These are phyloP conservation scores for Lasiurus cinereus DNA, from an alignment of 2,113 vertebrate genomes.

Conservation along the genomic window DNA sequence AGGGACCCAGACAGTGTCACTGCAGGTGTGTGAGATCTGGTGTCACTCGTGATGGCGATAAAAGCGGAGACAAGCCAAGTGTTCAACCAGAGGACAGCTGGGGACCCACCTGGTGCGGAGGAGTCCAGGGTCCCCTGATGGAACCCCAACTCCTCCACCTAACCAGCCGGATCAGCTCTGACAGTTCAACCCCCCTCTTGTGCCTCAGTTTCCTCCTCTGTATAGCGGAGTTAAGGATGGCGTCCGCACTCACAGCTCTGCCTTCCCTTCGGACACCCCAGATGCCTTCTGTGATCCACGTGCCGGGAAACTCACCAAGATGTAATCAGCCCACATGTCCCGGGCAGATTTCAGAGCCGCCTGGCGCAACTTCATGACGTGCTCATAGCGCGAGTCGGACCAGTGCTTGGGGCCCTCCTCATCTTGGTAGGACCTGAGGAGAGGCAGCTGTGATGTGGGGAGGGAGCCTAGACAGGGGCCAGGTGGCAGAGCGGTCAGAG, in stretches of 20 bases:
- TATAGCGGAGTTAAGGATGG: background rate
- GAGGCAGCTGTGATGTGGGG: background rate
- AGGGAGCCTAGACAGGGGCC: background rate
- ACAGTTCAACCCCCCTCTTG: no score
- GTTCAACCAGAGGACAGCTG: background rate
- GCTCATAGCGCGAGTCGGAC: slow-evolving; percentile 92
- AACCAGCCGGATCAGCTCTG: background rate
- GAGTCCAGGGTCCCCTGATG: background rate
- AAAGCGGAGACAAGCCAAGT: background rate
- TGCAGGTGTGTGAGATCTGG: background rate
- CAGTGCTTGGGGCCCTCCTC: slow-evolving; percentile 95
- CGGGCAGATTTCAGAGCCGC: slow-evolving; percentile 92
- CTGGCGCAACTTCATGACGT: slow-evolving; percentile 95
- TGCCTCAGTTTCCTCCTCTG: background rate
- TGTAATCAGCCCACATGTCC: slow-evolving; percentile 95
- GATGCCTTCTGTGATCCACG: background rate
- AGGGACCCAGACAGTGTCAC: background rate
- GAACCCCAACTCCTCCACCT: background rate
- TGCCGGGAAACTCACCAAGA: slow-evolving; percentile 88
- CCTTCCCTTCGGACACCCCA: background rate
- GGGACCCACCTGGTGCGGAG: background rate
- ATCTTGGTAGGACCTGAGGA: slow-evolving; percentile 86
- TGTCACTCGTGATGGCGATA: background rate
- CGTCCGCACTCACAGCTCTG: fast-evolving
- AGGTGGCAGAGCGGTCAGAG: background rate